phyloP scores from a whole-genome alignment of 1,140 invertebrate species.

The Drosophila elegans region DNA sequence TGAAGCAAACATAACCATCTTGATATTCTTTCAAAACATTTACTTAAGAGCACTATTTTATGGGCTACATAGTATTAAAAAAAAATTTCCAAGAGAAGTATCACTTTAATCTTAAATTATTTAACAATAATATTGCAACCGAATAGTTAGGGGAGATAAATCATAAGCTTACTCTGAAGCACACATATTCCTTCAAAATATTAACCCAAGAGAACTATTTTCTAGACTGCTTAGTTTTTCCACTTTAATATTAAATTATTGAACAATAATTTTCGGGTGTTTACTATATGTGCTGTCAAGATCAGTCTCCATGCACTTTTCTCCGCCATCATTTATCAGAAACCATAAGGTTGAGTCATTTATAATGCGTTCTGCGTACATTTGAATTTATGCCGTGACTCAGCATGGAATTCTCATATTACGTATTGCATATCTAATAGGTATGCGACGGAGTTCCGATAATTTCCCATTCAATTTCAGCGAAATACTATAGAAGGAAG shows the following conservation, averaged over 20 bases:
- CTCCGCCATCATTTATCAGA: constrained; percentile 25
- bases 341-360: constrained; percentile 14
- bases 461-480: constrained; percentile 20
- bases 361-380: constrained; percentile 11
- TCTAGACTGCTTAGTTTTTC: constrained; percentile 12
- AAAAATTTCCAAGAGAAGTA: constrained; percentile 3
- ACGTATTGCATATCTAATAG: constrained; percentile 47
- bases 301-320: constrained; percentile 15
- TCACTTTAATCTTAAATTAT: constrained; percentile 14
- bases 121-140: constrained; percentile 8
- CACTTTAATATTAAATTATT: constrained; percentile 17
- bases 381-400: constrained; percentile 25
- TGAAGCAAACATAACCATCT: constrained; percentile 20
- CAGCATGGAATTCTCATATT: constrained; percentile 15
- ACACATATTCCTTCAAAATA: constrained; percentile 14
- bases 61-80: constrained; percentile 10
- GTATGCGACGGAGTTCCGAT: constrained; percentile 2
- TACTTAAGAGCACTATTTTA: not conserved
- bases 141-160: constrained; percentile 31
- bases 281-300: constrained; percentile 22
- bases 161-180: constrained; percentile 10
- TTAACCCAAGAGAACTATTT: constrained; percentile 9
- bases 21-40: constrained; percentile 20
- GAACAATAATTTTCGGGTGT: constrained; percentile 21
- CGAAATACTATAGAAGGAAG: not conserved